Evolutionary conservation across 2,888 invertebrate species (phyloP), one percentile per base, ranked within the genome.

Genomic region (Aphrophora alni): DNA sequence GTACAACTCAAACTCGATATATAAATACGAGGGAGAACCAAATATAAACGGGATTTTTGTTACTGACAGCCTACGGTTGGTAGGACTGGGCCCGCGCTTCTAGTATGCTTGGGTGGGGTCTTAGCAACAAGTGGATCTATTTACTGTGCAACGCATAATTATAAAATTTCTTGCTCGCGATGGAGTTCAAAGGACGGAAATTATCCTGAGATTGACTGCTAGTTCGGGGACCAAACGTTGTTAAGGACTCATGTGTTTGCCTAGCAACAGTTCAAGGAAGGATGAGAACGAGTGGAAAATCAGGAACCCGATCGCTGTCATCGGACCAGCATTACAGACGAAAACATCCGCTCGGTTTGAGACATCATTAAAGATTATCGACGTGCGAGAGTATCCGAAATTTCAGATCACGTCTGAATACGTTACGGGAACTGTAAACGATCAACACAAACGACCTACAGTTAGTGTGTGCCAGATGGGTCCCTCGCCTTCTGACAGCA

Each of bases 311-410:
- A 75, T 75, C 38, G 5, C 21, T 38, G n/a, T 75, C 75, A 38
- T 51, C 38, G 44, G 75, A 75, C 75, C 38, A 74, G 74, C 74
- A 74, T 38, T 44, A 74, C 74, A 28, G 74, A 74, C 24, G 38
- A 75, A n/a, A 75, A 75, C 75, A 75, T 75, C 38, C 24, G 75
- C 17, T 10, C 38, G 10, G 44, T 75, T 75, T n/a, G n/a, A n/a
- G n/a, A n/a, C n/a, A n/a, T n/a, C n/a, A n/a, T n/a, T n/a, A 10
- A 24, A 51, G 75, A 75, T 17, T 8, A 38, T 75, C 25, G 44
- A 51, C 10, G 1, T 17, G 17, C 25, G 38, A 25, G 25, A 12
- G 75, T 75, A 24, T 75, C 38, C 26, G n/a, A 75, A 38, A 51
- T 75, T 51, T 8, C 38, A 51, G 75, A 5, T 38, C 75, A 38